Percentiles rank a stretch among this genome's conserved stretches.
Conservation (phyloP, 2,888 invertebrate species). For the Melanostoma scalare region DNA sequence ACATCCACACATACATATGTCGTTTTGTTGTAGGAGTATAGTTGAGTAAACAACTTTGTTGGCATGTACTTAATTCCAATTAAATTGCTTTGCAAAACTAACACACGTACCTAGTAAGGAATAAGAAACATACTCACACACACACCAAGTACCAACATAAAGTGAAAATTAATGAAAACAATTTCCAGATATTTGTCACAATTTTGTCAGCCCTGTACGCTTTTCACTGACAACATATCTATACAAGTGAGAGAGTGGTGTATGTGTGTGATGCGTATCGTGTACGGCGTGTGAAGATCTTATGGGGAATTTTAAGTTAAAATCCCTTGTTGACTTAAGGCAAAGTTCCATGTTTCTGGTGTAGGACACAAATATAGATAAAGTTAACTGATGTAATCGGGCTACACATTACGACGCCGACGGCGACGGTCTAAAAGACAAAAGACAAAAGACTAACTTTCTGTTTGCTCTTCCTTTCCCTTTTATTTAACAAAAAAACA, state of each 20-base stretch:
- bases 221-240: neutral
- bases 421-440: neutral
- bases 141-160: neutral
- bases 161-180: constrained; percentile 61
- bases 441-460: constrained; percentile 47
- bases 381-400: constrained; percentile 59
- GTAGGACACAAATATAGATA: constrained; percentile 47
- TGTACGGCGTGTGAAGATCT: neutral
- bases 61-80: constrained; percentile 53
- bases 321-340: constrained; percentile 38
- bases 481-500: constrained; percentile 13
- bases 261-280: constrained; percentile 4
- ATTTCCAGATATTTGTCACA: constrained; percentile 58
- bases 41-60: neutral
- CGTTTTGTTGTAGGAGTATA: neutral
- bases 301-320: constrained; percentile 51
- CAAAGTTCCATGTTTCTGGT: constrained; percentile 30
- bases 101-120: neutral
- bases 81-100: constrained; percentile 52
- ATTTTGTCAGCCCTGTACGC: constrained; percentile 41
- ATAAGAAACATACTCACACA: neutral
- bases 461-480: constrained; percentile 39
- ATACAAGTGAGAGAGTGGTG: neutral
- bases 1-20: neutral
- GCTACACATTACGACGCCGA: constrained; percentile 5